Conservation (phyloP, 2,888 invertebrate species). For the Macaria notata region DNA sequence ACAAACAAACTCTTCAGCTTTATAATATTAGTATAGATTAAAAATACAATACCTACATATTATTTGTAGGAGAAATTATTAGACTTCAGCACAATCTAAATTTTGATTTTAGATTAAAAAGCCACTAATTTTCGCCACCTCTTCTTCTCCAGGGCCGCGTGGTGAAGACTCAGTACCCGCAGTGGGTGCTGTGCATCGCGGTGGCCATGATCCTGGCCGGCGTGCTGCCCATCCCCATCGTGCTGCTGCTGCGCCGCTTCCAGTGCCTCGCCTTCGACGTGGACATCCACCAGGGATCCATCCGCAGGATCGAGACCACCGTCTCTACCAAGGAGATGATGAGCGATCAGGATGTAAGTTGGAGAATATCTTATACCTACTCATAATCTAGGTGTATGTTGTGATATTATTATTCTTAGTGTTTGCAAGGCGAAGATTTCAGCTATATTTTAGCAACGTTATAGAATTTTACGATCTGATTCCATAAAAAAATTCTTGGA, state of each 20-base stretch:
- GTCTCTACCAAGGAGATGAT: constrained; percentile 98
- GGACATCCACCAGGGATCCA: constrained; percentile 95
- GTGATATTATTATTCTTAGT: too few relatives aligned
- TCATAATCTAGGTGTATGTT: too few relatives aligned
- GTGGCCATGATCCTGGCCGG: constrained; percentile 89
- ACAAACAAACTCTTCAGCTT: too few relatives aligned
- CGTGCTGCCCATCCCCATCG: constrained; percentile 92
- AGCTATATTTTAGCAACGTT: too few relatives aligned
- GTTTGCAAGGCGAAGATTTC: too few relatives aligned
- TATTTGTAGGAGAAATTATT: too few relatives aligned
- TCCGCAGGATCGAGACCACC: constrained; percentile 95
- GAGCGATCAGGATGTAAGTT: constrained; percentile 94
- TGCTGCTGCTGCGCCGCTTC: constrained; percentile 93
- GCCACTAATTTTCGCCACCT: neutral
- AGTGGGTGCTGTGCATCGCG: constrained; percentile 91
- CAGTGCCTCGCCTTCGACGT: constrained; percentile 94
- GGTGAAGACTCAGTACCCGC: constrained; percentile 87
- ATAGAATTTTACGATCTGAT: too few relatives aligned
- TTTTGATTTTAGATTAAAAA: neutral
- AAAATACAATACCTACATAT: too few relatives aligned
- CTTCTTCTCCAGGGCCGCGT: constrained; percentile 84
- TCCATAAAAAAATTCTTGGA: too few relatives aligned
- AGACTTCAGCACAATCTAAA: neutral
- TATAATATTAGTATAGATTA: too few relatives aligned
- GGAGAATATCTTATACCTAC: too few relatives aligned